Conservation (phyloP, 2,888 invertebrate genomes). For the Escarpia spicata region DNA sequence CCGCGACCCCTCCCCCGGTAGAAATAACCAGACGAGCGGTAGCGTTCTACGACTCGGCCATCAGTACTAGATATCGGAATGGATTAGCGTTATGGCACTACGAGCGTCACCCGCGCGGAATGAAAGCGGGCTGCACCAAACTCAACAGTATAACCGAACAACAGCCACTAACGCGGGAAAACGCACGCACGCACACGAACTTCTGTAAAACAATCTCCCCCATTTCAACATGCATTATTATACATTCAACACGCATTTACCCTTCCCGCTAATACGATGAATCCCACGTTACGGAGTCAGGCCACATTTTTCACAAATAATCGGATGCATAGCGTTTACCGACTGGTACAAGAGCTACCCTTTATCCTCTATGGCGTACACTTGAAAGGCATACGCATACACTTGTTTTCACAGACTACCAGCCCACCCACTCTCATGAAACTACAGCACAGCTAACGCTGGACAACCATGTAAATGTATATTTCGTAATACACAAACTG, state of each 20-base stretch:
- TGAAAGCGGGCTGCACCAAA: not conserved
- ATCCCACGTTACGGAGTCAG: not conserved
- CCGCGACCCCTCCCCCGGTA: not conserved
- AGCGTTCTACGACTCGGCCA: not conserved
- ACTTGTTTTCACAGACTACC: not conserved
- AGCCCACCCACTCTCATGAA: not conserved
- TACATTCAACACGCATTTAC: not conserved
- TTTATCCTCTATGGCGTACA: not conserved
- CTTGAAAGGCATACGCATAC: not conserved
- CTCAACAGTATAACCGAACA: constrained; percentile 13
- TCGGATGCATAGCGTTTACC: constrained; percentile 5
- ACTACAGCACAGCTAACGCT: constrained; percentile 16
- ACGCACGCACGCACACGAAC: not conserved
- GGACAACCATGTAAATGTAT: not conserved
- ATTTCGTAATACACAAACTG: not conserved
- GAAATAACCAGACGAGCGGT: not conserved
- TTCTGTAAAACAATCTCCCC: not conserved
- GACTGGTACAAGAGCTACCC: not conserved
- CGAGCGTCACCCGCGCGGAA: not conserved
- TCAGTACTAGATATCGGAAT: not conserved
- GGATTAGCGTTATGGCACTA: not conserved
- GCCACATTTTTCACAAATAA: constrained; percentile 7
- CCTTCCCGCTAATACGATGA: too few species aligned
- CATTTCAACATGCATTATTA: not conserved
- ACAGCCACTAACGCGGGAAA: not conserved